Conservation (phyloP, 1,140 invertebrate species). For the Drosophila bocqueti region DNA sequence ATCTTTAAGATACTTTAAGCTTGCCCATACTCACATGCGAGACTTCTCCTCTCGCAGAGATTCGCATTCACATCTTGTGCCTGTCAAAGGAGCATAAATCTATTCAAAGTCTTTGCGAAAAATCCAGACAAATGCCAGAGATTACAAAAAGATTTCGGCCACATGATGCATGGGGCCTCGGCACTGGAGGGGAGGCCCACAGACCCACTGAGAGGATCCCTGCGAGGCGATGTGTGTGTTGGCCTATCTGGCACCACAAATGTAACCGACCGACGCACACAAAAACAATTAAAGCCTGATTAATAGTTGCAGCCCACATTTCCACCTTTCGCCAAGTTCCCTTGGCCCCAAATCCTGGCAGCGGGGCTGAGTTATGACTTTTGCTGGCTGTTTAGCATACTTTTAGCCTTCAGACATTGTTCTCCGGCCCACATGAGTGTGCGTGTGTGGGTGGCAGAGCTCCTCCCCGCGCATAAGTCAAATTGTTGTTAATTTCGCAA, state of each 20-base stretch:
- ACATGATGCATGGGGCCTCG: conserved; percentile 74
- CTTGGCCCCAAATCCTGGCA: conserved; percentile 22
- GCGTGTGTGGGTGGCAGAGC: conserved; percentile 1
- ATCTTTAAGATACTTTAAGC: conserved; percentile 79
- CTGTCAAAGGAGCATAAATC: conserved; percentile 81
- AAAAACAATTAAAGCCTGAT: conserved; percentile 84
- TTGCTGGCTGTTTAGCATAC: conserved; percentile 81
- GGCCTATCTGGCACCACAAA: conserved; percentile 60
- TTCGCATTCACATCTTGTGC: conserved; percentile 76
- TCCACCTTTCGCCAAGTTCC: conserved; percentile 77
- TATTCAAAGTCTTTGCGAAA: conserved; percentile 82
- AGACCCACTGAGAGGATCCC: conserved; percentile 17
- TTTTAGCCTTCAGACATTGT: conserved; percentile 70
- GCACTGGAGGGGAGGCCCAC: conserved; percentile 21
- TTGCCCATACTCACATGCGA: conserved; percentile 15
- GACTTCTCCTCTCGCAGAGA: conserved; percentile 28
- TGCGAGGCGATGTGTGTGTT: conserved; percentile 24
- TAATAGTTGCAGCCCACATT: conserved; percentile 77
- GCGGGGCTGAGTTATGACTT: conserved; percentile 75
- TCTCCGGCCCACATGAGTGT: conserved; percentile 6
- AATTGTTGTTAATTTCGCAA: conserved; percentile 80
- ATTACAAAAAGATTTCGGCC: conserved; percentile 83
- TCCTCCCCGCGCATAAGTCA: conserved; percentile 70
- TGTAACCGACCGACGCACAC: conserved; percentile 66
- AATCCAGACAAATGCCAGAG: conserved; percentile 84